Base-by-base conservation (phyloP, 2,797 vertebrate genomes). In the Odontamblyopus lacepedii region DNA sequence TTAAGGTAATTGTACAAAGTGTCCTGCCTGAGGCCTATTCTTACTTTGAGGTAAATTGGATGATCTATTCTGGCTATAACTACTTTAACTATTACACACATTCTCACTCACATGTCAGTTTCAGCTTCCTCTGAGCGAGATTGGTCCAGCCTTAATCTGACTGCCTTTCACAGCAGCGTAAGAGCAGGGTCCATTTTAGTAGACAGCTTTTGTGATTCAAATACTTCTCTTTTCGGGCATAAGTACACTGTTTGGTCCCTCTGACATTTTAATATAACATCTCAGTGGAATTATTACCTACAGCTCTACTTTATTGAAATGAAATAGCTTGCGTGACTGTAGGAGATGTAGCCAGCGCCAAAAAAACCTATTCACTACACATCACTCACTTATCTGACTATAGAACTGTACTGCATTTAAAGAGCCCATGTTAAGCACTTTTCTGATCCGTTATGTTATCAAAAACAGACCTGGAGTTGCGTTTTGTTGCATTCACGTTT, bases 181-280 rank as follows among this genome's bases (percentile, higher is more conserved):
- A 78, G n/a, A 82, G 80, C n/a, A 41, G 44, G 67, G 76, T 88
- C 85, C 65, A 84, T 79, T 88, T 78, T 85, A 83, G 70, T 78
- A 82, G 68, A 79, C 83, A 83, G 87, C 87, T 85, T 80, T 80
- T 79, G 71, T 82, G 76, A 79, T 80, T 88, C 76, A 86, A 78
- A 83, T 63, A 27, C 68, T 75, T 70, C 48, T 68, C 35, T 68
- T 64, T 51, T 51, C 66, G 38, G 38, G 50, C 73, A 64, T 59
- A 66, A 67, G 15, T 48, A 67, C 50, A 44, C 32, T 69, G 60
- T 75, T 62, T 67, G 61, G 61, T 71, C 71, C 66, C 66, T 35
- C 59, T 70, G 66, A 72, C 50, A 50, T 81, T 77, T 78, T 64
- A 76, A 60, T 83, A 48, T 69, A 81, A 73, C 9, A 62, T 63